These are phyloP conservation scores for Keiferia lycopersicella DNA, from an alignment of 2,888 invertebrate genomes.

Conservation along the genomic window DNA sequence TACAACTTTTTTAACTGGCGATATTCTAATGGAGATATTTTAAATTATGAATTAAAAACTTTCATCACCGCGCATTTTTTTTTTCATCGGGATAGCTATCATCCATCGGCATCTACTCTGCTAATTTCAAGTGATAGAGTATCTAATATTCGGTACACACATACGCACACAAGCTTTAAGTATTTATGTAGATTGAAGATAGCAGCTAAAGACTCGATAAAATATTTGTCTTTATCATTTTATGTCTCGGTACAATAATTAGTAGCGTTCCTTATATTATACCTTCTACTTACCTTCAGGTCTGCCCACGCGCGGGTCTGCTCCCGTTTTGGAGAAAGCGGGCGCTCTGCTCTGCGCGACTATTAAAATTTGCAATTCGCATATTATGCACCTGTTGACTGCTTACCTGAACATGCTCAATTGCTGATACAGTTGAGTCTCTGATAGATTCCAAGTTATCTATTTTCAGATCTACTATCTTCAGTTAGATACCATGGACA, in stretches of 20 bases:
- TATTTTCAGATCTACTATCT: too few relatives aligned
- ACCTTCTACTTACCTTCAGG: not conserved
- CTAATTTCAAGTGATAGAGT: too few relatives aligned
- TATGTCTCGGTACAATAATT: not conserved
- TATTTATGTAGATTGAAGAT: not conserved
- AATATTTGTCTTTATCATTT: not conserved
- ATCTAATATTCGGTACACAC: too few relatives aligned
- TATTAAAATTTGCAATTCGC: not conserved
- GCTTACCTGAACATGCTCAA: too few relatives aligned
- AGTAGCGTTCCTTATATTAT: not conserved
- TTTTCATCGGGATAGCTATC: too few relatives aligned
- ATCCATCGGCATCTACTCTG: too few relatives aligned
- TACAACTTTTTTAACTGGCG: not conserved
- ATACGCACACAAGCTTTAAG: too few relatives aligned
- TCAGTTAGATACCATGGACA: too few relatives aligned
- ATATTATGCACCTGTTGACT: too few relatives aligned
- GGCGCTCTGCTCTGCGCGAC: not conserved
- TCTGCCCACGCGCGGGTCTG: not conserved
- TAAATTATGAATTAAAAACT: not conserved
- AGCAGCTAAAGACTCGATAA: not conserved
- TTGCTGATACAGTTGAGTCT: too few relatives aligned
- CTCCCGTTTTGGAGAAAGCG: slow-evolving; percentile 15
- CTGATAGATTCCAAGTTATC: too few relatives aligned
- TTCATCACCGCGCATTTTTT: too few relatives aligned
- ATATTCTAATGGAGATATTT: not conserved